Conservation (phyloP, 2,797 vertebrate genomes). For the Malacoctenus gilli region DNA sequence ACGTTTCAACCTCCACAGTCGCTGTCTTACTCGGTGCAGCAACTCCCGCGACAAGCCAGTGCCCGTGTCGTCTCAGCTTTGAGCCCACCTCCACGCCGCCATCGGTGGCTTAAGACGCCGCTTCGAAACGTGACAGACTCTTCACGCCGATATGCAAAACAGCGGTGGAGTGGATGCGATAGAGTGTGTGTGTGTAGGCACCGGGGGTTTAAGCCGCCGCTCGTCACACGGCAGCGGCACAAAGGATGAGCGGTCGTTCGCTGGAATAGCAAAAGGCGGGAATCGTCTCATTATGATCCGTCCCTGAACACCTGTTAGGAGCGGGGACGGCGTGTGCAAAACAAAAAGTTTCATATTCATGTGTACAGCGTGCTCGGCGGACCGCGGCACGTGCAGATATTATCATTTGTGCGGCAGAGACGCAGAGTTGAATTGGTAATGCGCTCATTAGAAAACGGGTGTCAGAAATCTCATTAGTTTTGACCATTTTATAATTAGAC, state of each 20-base stretch:
- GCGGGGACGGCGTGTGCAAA: constrained; percentile 31
- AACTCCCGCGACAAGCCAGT: too few species aligned
- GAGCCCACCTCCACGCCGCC: not conserved
- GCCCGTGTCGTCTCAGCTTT: not conserved
- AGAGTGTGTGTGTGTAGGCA: not conserved
- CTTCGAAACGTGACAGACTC: not conserved
- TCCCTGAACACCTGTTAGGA: constrained; percentile 37
- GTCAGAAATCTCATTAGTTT: constrained; percentile 69
- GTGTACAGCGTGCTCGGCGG: constrained; percentile 27
- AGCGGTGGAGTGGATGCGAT: not conserved
- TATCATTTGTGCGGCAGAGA: constrained; percentile 31
- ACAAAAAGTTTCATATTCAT: constrained; percentile 52
- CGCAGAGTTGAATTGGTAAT: constrained; percentile 49
- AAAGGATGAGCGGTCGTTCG: not conserved
- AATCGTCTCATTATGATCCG: constrained; percentile 20
- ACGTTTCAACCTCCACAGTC: too few species aligned
- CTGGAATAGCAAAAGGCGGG: not conserved
- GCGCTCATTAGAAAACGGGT: constrained; percentile 61
- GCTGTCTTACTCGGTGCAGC: too few species aligned
- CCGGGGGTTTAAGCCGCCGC: not conserved
- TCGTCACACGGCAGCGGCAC: too few species aligned
- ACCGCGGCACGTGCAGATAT: constrained; percentile 48
- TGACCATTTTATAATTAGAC: constrained; percentile 70
- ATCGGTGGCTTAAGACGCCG: not conserved
- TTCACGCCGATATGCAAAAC: not conserved